Evolutionary conservation across 2,888 invertebrate genomes (phyloP).

Genomic region (Abrostola triplasia): DNA sequence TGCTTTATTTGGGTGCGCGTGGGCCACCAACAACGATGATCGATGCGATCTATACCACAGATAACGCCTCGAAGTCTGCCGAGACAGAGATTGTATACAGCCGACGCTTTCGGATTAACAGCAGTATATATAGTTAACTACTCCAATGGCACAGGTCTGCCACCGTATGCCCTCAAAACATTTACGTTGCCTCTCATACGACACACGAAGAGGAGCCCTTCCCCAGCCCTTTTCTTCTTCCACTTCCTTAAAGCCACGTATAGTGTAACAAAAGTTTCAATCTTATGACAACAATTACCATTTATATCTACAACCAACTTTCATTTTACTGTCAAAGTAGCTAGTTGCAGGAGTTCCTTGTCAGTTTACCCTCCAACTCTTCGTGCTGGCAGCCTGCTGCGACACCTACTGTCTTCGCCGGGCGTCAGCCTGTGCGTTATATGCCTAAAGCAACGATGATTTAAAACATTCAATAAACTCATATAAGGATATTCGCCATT

Average conservation of each 20-base stretch:
- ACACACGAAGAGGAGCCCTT: too few species aligned
- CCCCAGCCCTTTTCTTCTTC: too few species aligned
- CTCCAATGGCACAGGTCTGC: too few species aligned
- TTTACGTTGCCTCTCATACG: too few species aligned
- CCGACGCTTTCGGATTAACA: not conserved
- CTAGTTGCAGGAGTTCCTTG: too few species aligned
- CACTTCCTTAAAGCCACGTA: too few species aligned
- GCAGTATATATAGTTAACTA: too few species aligned
- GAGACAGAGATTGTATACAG: not conserved
- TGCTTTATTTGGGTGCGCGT: slow-evolving; percentile 35
- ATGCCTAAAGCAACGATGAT: slow-evolving; percentile 20
- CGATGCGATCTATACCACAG: slow-evolving; percentile 26
- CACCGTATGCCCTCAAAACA: too few species aligned
- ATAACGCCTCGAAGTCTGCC: slow-evolving; percentile 40
- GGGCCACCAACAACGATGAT: slow-evolving; percentile 30
- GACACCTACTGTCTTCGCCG: not conserved
- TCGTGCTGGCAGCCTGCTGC: not conserved
- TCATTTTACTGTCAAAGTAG: too few species aligned
- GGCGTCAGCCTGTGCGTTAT: not conserved
- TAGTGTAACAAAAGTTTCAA: too few species aligned
- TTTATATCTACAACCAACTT: too few species aligned
- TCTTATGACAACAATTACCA: too few species aligned
- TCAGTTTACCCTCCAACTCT: not conserved
- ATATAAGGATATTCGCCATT: slow-evolving; percentile 32
- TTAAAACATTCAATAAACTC: slow-evolving; percentile 33